Percentiles rank a stretch among this genome's conserved stretches.
These are phyloP conservation scores for Dolichotis patagonum DNA, from an alignment of 2,113 vertebrate species.

Conservation along the genomic window DNA sequence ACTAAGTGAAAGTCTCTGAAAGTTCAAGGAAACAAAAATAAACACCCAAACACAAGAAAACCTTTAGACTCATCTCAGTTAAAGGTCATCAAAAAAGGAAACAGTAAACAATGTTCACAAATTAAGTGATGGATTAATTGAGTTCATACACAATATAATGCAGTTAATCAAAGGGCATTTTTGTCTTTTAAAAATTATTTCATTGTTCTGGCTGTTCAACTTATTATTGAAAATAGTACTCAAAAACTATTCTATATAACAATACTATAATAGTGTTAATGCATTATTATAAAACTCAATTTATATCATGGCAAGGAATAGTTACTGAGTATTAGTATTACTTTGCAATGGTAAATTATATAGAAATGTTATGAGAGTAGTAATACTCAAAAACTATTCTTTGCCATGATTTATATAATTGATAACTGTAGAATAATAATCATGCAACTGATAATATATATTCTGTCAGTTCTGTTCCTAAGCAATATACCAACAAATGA, in stretches of 20 bases:
- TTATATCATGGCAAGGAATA: not conserved
- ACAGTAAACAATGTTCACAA: not conserved
- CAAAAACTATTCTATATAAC: not conserved
- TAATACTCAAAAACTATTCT: not conserved
- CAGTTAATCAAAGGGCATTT: not conserved
- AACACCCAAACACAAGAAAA: not conserved
- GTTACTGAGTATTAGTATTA: not conserved
- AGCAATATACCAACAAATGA: not conserved
- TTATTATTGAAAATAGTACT: not conserved
- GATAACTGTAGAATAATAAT: not conserved
- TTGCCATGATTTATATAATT: not conserved
- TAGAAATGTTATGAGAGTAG: not conserved
- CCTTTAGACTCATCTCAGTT: not conserved
- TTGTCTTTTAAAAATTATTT: not conserved
- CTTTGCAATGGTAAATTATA: not conserved
- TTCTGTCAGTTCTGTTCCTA: not conserved
- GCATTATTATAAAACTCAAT: not conserved
- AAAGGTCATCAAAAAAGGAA: not conserved
- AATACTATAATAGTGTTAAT: not conserved
- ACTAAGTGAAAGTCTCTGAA: not conserved
- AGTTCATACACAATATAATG: not conserved
- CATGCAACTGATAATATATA: not conserved
- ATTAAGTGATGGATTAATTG: not conserved
- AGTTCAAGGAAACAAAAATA: not conserved
- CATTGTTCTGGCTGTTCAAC: not conserved